Base-by-base conservation (phyloP, 2,888 invertebrate genomes). In the Netelia fuscicornis region DNA sequence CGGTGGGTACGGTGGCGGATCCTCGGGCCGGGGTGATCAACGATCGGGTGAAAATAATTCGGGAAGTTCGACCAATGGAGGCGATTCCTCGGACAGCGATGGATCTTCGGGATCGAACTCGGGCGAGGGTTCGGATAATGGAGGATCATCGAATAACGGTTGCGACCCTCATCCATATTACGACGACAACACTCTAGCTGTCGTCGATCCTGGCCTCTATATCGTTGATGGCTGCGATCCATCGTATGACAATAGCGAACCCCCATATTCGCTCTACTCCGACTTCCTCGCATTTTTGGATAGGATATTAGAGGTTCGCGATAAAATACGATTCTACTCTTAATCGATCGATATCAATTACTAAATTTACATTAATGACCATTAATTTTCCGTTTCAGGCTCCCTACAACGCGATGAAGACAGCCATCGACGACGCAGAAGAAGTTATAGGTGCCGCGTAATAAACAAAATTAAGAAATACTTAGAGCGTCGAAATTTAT, bases 381-480 rank as follows among this genome's bases (percentile, higher is more conserved):
- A 11, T 20, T 52, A 37, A 37, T 44, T 44, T 30, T 65, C 30
- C 65, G 64, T 71, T 82, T 65, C 71, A 82, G 81, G 0, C 3
- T 2, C 81, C 81, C 5, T 65, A 62, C 25, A 25, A 42, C 6
- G 10, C 17, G 13, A 3, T 71, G 0, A 20, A 0, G 48, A 0
- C 13, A 37, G 2, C 23, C 10, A 10, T 71, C 13, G 1, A 6
- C 8, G 10, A 1, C 8, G 23, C 75, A 1, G 2, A 23, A 1
- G 9, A 20, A 11, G 0, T 30, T 1, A 23, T 81, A 0, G 75
- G 75, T 37, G 62, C 70, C 1, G 0, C 48, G 48, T 13, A 10
- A 11, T 13, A 37, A 37, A 6, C 0, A 13, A 13, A 2, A 23
- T 70, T 60, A 13, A 2, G 3, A 48, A 48, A 48, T 48, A 48